Conservation (phyloP, 2,113 vertebrate genomes). For the Zosterops japonicus region DNA sequence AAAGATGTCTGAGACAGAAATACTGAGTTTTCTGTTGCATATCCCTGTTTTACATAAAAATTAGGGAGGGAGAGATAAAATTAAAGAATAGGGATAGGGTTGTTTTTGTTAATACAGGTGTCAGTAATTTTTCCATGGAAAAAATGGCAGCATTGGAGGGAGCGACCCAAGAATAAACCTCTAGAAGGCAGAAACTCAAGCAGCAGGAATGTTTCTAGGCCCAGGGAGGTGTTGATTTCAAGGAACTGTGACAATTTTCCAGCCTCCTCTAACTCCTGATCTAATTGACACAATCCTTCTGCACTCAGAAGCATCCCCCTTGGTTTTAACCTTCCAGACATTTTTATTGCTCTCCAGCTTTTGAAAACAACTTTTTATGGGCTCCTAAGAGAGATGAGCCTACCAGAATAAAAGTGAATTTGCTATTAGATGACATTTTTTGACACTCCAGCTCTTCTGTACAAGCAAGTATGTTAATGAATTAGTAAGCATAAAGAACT, state of each 20-base stretch:
- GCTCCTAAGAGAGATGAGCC: not conserved
- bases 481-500: slow-evolving; percentile 11
- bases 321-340: slow-evolving; percentile 10
- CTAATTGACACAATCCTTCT: not conserved
- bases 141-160: not conserved
- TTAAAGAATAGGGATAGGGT: not conserved
- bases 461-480: not conserved
- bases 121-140: not conserved
- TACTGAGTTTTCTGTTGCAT: not conserved
- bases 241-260: not conserved
- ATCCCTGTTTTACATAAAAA: not conserved
- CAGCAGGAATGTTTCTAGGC: not conserved
- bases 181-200: not conserved
- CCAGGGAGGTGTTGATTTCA: not conserved
- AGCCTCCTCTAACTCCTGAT: not conserved
- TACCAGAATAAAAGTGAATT: slow-evolving; percentile 18
- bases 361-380: not conserved
- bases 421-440: slow-evolving; percentile 17
- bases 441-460: slow-evolving; percentile 1
- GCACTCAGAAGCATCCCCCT: not conserved
- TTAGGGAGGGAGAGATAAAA: fast-evolving
- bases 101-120: not conserved
- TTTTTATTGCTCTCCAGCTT: not conserved
- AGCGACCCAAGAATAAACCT: not conserved
- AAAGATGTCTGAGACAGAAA: not conserved